Evolutionary conservation across 2,113 vertebrate species (phyloP).

Genomic region (Orthonyx spaldingii): DNA sequence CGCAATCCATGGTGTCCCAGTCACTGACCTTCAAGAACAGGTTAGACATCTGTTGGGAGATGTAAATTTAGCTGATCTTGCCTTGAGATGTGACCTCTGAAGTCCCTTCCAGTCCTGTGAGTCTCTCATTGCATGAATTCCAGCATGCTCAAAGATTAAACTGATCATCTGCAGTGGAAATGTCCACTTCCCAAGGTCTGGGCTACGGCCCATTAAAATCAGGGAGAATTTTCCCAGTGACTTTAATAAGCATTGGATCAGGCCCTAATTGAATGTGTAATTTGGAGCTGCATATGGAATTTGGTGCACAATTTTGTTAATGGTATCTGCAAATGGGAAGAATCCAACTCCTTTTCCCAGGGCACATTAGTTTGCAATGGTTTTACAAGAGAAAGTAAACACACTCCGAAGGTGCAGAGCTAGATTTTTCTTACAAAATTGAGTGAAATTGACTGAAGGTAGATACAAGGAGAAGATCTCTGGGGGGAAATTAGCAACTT

Average conservation of each 20-base stretch:
- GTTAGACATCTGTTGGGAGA: background rate
- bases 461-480: background rate
- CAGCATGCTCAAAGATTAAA: background rate
- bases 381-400: constrained; percentile 31
- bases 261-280: constrained; percentile 12
- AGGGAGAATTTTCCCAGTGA: background rate
- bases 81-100: constrained; percentile 10
- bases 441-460: background rate
- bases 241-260: constrained; percentile 8
- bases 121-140: background rate
- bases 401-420: background rate
- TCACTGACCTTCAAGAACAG: constrained; percentile 8
- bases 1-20: background rate
- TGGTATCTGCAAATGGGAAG: constrained; percentile 13
- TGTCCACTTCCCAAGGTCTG: background rate
- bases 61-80: background rate
- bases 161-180: background rate
- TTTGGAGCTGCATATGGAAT: constrained; percentile 6
- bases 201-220: background rate
- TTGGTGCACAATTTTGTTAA: background rate
- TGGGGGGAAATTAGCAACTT: background rate
- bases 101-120: background rate
- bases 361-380: background rate
- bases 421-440: background rate
- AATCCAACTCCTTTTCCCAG: constrained; percentile 10